Evolutionary conservation across 2,888 invertebrate species (phyloP), one percentile per base, ranked within the genome.

Genomic region (Cecidostiba fungosa): DNA sequence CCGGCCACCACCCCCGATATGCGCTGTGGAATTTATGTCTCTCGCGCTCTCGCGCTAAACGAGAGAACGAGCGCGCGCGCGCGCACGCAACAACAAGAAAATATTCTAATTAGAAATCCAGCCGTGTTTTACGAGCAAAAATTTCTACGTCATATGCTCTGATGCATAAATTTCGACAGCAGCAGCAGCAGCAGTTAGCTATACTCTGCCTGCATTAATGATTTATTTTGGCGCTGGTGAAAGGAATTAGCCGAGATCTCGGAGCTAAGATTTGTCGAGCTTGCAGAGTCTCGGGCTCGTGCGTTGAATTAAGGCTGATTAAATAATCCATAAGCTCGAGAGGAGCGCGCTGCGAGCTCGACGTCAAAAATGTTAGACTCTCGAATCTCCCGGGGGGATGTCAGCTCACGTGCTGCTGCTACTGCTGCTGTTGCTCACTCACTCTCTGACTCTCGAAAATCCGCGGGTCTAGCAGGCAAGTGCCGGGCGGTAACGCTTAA

Each of bases 401-500:
- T 82, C 66, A 77, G 39, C 77, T 81, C 82, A 66, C 81, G 62
- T 39, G n/a, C 62, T 54, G n/a, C 19, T 43, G 23, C 62, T 2
- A 5, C 6, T 23, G 59, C 59, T 59, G 59, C 6, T 16, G 50
- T 19, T 50, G 50, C 50, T 50, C 16, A 1, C 16, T 3, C 69
- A 19, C 47, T 36, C 50, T 70, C 19, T 70, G n/a, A 26, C 59
- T 77, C 77, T 59, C 54, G 32, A 81, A 82, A 82, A 76, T 76
- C 82, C 70, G 39, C 66, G 29, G 32, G 62, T 32, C 50, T n/a
- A 59, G 54, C 79, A 3, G 54, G 73, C 70, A 70, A 79, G 47
- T 69, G 50, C 77, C 77, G 80, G 59, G 80, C 32, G 36, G 70
- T 74, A 81, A 81, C 43, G 74, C 81, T 39, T 26, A 59, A 81